Base-by-base conservation (phyloP, 2,113 vertebrate genomes). In the Ivindomyrus marchei region DNA sequence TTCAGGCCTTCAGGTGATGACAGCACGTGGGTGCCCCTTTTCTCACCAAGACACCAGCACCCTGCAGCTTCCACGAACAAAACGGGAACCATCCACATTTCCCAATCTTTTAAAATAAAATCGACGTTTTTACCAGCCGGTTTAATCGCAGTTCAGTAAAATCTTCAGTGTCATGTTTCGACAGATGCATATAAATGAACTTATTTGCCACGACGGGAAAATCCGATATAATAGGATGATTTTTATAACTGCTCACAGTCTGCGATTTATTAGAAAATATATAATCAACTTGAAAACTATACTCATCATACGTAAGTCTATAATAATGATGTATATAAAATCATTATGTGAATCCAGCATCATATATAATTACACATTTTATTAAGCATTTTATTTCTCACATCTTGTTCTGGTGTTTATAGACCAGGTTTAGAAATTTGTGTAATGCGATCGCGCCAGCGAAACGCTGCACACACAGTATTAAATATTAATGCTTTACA, bases 401-500 rank as follows among this genome's bases (percentile, higher is more conserved):
- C 17, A 42, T 24, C 31, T 45, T 36, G 49, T 88, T 62, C 36
- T 88, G 3, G n/a, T 62, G 17, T 39, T 84, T 53, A 53, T 53
- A 45, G 10, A 42, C 21, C 36, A 53, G 31, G 27, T 83, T 89
- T 27, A 89, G 24, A 24, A 53, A 49, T 53, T 84, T 31, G 49
- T 83, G 70, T 83, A 84, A 83, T 45, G 36, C 8, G 17, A 89
- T 53, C 45, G 46, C 19, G 17, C 36, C 66, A 27, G 36, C 17
- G 88, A 89, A 89, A 50, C 58, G 39, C 24, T 77, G n/a, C 45
- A 83, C 49, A 47, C 36, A 50, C 88, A 9, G 8, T 52, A 83
- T 83, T 52, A 89, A 89, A 89, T 83, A 89, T 83, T 89, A 89
- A 89, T 80, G 11, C 70, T 31, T 74, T 31, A 49, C n/a, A 49